Evolutionary conservation across 1,140 invertebrate genomes (phyloP).

Genomic region (Scaptomyza montana): DNA sequence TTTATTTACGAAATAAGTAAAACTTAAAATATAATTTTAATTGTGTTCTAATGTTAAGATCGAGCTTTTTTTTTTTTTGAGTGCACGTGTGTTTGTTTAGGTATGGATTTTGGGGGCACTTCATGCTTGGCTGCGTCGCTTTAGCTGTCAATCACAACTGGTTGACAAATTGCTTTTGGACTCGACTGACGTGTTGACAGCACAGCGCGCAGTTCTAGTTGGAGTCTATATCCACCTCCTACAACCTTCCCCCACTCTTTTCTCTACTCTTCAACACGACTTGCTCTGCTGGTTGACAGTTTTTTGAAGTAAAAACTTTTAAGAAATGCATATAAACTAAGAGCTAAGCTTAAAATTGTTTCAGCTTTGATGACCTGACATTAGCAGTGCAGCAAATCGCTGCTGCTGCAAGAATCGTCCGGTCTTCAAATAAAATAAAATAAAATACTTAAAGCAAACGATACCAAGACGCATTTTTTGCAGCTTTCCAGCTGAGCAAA

Average conservation of each 20-base stretch:
- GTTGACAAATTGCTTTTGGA: conserved; percentile 81
- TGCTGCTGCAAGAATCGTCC: neutral
- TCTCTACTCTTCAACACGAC: neutral
- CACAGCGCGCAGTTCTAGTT: conserved; percentile 1
- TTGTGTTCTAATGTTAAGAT: no score
- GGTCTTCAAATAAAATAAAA: conserved; percentile 12
- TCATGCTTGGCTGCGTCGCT: conserved; percentile 56
- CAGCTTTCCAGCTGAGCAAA: conserved; percentile 62
- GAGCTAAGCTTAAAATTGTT: conserved; percentile 16
- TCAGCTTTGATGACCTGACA: conserved; percentile 21
- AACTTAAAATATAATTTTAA: neutral
- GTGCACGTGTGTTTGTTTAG: conserved; percentile 13
- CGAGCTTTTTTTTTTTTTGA: neutral
- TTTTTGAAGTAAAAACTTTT: conserved; percentile 10
- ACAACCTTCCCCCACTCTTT: no score
- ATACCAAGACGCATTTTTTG: conserved; percentile 53
- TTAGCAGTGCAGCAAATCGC: conserved; percentile 15
- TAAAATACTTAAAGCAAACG: conserved; percentile 24
- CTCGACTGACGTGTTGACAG: conserved; percentile 71
- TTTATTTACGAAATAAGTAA: neutral
- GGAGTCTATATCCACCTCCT: neutral
- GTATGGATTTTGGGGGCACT: conserved; percentile 5
- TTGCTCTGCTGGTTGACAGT: conserved; percentile 10
- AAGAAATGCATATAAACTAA: conserved; percentile 39
- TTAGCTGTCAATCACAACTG: conserved; percentile 79